Base-by-base conservation (phyloP, 1,140 invertebrate genomes). In the Littorina saxatilis region DNA sequence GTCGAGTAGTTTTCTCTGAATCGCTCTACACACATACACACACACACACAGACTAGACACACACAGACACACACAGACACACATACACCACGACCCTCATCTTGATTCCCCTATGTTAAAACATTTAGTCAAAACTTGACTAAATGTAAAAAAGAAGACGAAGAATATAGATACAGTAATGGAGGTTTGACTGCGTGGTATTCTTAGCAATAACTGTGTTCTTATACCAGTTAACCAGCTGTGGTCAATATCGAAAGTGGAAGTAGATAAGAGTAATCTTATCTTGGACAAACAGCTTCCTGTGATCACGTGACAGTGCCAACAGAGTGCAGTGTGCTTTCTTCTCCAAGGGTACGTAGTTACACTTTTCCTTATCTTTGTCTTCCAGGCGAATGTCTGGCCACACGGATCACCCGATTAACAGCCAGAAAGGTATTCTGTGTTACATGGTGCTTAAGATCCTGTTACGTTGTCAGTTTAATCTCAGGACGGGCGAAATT, bases 281-380 rank as follows among this genome's bases (percentile, higher is more conserved):
- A 29, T 68, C 66, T 68, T 68, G 7, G 35, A 37, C 35, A 68
- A 29, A 35, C 37, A 68, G 39, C 66, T 68, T 68, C 66, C 66
- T 32, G 66, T 68, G 13, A 39, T 68, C 66, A 68, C 66, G 66
- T 68, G 66, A 68, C 66, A 47, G 43, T 17, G 43, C 43, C 43
- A 47, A 47, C 43, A 47, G 5, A 5, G 43, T 47, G 43, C 27
- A 27, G 61, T 68, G 66, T 68, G 66, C 66, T 68, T 68, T 32
- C 35, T 39, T 68, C 35, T 68, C 13, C 13, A 58, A 58, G 43
- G 43, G 43, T 47, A 47, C 43, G 43, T 47, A 47, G 17, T 47
- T 17, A 47, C 17, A 47, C 43, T 5, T 47, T 47, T 47, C 17
- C 43, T 47, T 17, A n/a, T n/a, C 43, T 47, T 47, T 47, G 43